Evolutionary conservation across 2,797 vertebrate genomes (phyloP), one percentile per base, ranked within the genome.

Genomic region (Helicolenus hilgendorfi): DNA sequence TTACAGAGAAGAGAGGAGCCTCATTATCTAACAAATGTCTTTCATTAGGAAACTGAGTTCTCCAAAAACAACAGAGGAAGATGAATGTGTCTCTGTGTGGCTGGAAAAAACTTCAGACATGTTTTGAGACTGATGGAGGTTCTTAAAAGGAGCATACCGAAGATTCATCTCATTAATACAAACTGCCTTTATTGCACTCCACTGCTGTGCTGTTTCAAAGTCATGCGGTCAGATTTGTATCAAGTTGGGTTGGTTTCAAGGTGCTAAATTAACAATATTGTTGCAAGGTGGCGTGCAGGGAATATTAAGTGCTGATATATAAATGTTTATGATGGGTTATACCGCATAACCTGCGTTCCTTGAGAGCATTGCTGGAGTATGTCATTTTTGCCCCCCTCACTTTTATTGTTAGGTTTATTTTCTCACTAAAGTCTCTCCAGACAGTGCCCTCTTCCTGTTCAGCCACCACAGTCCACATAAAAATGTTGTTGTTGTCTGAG

Each of bases 11-110:
- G 29, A 72, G 36, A 27, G 55, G 22, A 49, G 67, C 4, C 75
- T 72, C 81, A 78, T 72, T 74, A 80, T 29, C 72, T 20, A 22
- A 86, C 72, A 72, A 72, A 89, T 69, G 80, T 64, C 74, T 82
- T 68, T 76, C 80, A 79, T 73, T 86, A 72, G 18, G 15, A 29
- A 64, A 60, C 24, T 0, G 18, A 71, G 41, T 24, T 60, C 33
- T 1, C 49, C 45, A 49, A 26, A 68, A 74, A 79, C 56, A 79
- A 67, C 49, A 27, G 20, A 74, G 20, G 63, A 58, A 67, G 55
- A 68, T 0, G 1, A 15, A 83, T 67, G 11, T 14, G 35, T 55
- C n/a, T 68, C 53, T 1, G 14, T 11, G 36, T 11, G 11, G 31
- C 18, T 68, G 11, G 11, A 27, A 31, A 18, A 27, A 9, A 14